A percentile compares a stretch with the other conserved stretches of the same genome.
These are phyloP conservation scores for Akabosia matsudoensis DNA, from an alignment of 1,140 invertebrate species.

Conservation along the genomic window DNA sequence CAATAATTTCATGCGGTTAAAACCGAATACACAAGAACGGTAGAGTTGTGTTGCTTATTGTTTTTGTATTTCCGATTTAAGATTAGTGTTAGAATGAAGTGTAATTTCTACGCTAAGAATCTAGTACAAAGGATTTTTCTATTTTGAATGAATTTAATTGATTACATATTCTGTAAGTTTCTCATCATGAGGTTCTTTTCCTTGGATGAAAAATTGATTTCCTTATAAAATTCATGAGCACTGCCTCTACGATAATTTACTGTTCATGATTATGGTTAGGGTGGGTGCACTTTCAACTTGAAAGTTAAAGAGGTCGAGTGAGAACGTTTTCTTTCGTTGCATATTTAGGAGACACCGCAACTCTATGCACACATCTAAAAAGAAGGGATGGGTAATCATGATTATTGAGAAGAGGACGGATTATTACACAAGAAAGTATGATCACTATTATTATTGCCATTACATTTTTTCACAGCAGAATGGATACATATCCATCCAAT, in stretches of 20 bases:
- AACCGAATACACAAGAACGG: too few species aligned
- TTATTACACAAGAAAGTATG: not conserved
- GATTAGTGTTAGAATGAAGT: too few species aligned
- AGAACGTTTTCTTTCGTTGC: not conserved
- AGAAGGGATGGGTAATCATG: slow-evolving; percentile 9
- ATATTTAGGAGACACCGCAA: too few species aligned
- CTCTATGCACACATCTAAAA: not conserved
- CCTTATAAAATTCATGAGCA: not conserved
- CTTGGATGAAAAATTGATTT: not conserved
- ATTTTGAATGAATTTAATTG: too few species aligned
- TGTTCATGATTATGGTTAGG: not conserved
- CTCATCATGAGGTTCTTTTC: not conserved
- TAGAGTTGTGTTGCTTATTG: too few species aligned
- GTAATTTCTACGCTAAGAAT: too few species aligned
- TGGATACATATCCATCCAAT: not conserved
- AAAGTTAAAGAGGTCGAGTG: not conserved
- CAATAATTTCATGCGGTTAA: too few species aligned
- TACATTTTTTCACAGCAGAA: not conserved
- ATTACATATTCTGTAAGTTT: too few species aligned
- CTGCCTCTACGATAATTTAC: not conserved
- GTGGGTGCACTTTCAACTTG: not conserved
- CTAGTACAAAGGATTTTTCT: too few species aligned
- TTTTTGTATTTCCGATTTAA: too few species aligned
- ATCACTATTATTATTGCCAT: not conserved
- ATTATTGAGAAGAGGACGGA: not conserved